Percentiles rank a stretch among this genome's conserved stretches.
phyloP scores from a whole-genome alignment of 2,113 vertebrate genomes.

The Caranx melampygus region DNA sequence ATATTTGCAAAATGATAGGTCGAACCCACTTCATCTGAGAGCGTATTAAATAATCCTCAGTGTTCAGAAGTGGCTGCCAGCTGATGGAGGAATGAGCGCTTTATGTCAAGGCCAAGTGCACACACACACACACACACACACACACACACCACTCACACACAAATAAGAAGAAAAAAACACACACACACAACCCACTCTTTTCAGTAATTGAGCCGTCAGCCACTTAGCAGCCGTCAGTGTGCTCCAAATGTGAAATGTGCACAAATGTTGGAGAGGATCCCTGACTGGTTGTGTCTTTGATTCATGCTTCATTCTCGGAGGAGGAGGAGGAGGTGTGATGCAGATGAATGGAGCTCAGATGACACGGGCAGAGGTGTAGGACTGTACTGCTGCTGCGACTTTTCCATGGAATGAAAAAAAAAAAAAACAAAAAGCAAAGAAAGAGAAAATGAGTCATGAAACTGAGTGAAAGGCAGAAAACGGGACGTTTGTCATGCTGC shows the following conservation, averaged over 20 bases:
- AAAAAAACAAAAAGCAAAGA: neutral
- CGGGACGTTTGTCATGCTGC: neutral
- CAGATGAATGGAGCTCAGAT: conserved; percentile 43
- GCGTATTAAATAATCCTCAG: neutral
- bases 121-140: neutral
- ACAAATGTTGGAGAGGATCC: conserved; percentile 40
- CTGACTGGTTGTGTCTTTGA: conserved; percentile 32
- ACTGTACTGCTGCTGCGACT: conserved; percentile 33
- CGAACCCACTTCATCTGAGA: neutral
- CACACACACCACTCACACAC: too few relatives aligned
- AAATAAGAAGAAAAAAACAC: neutral
- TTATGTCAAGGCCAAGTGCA: neutral
- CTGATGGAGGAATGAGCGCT: conserved; percentile 24
- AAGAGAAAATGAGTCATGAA: conserved; percentile 11
- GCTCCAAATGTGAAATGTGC: conserved; percentile 35
- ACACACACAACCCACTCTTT: conserved; percentile 2
- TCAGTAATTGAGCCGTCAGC: conserved; percentile 37
- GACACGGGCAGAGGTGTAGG: conserved; percentile 39
- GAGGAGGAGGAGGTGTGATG: conserved; percentile 45
- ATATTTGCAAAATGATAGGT: too few relatives aligned
- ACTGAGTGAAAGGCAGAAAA: neutral
- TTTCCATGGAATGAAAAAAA: conserved; percentile 25
- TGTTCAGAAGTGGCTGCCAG: conserved; percentile 22
- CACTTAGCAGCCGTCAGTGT: conserved; percentile 28
- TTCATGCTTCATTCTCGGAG: conserved; percentile 37